Percentiles rank a stretch among this genome's conserved stretches.
Conservation (phyloP, 2,797 vertebrate species). For the Hozukius guyotensis region DNA sequence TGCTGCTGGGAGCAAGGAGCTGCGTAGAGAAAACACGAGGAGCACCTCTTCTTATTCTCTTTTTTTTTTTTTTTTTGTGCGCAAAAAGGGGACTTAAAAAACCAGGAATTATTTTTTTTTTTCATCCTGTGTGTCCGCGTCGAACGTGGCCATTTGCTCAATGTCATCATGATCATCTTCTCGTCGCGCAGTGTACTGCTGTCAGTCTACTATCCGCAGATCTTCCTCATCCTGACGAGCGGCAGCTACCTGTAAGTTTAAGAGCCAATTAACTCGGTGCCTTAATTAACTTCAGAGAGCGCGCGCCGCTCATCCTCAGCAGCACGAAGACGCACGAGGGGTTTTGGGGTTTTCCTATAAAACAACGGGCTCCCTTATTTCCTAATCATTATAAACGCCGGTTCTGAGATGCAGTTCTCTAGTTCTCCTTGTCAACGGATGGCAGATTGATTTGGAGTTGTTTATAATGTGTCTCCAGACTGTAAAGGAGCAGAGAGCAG, state of each 20-base stretch:
- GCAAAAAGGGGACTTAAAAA: constrained; percentile 70
- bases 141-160: constrained; percentile 78
- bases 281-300: constrained; percentile 61
- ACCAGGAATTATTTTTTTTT: constrained; percentile 60
- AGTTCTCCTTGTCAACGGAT: background rate
- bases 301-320: constrained; percentile 31
- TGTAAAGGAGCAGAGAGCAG: background rate
- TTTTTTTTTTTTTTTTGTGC: constrained; percentile 62
- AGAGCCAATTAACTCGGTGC: constrained; percentile 60
- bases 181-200: constrained; percentile 95
- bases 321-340: constrained; percentile 22
- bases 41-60: constrained; percentile 35
- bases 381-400: constrained; percentile 8
- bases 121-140: constrained; percentile 46
- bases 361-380: background rate
- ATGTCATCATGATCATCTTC: constrained; percentile 95
- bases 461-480: background rate
- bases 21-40: constrained; percentile 77
- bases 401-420: background rate
- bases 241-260: constrained; percentile 99
- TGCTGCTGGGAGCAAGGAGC: constrained; percentile 82
- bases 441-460: background rate
- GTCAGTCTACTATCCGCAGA: constrained; percentile 97
- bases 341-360: background rate
- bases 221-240: constrained; percentile 98